Evolutionary conservation across 2,113 vertebrate genomes (phyloP).

Genomic region (Leuciscus idus): DNA sequence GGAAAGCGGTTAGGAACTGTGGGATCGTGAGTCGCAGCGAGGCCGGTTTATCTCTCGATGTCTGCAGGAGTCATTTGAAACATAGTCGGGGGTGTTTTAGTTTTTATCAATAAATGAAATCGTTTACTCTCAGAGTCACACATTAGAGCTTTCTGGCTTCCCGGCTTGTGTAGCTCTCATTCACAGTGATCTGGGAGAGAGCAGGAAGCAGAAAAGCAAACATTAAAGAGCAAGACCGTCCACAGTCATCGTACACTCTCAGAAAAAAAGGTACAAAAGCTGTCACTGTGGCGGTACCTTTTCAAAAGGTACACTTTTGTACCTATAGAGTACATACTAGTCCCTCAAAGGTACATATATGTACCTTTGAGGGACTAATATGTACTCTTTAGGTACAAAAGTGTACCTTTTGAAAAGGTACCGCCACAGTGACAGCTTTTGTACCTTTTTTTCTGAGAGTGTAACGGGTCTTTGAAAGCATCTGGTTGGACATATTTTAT

Average conservation of each 20-base stretch:
- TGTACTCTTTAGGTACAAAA: too few species aligned
- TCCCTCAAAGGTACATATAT: too few species aligned
- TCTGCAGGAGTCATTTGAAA: slow-evolving; percentile 33
- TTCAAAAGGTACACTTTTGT: too few species aligned
- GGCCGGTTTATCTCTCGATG: background rate
- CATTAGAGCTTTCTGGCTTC: slow-evolving; percentile 29
- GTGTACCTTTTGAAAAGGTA: too few species aligned
- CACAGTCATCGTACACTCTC: slow-evolving; percentile 44
- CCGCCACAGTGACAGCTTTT: too few species aligned
- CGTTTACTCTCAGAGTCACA: slow-evolving; percentile 45
- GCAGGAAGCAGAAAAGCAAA: slow-evolving; percentile 26
- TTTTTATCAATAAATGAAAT: slow-evolving; percentile 47
- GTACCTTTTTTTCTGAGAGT: too few species aligned
- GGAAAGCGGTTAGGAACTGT: background rate
- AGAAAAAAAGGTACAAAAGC: too few species aligned
- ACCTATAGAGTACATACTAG: too few species aligned
- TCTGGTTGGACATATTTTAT: slow-evolving; percentile 12
- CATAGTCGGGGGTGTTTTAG: slow-evolving; percentile 1
- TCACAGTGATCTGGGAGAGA: slow-evolving; percentile 34
- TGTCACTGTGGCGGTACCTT: too few species aligned
- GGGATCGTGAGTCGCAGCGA: background rate
- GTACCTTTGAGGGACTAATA: too few species aligned
- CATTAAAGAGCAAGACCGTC: slow-evolving; percentile 17
- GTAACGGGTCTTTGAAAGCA: slow-evolving; percentile 21
- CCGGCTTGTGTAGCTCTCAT: slow-evolving; percentile 36